A percentile compares a stretch with the other conserved stretches of the same genome.
These are phyloP conservation scores for Bubo blakistoni DNA, from an alignment of 2,113 vertebrate species.

Conservation along the genomic window DNA sequence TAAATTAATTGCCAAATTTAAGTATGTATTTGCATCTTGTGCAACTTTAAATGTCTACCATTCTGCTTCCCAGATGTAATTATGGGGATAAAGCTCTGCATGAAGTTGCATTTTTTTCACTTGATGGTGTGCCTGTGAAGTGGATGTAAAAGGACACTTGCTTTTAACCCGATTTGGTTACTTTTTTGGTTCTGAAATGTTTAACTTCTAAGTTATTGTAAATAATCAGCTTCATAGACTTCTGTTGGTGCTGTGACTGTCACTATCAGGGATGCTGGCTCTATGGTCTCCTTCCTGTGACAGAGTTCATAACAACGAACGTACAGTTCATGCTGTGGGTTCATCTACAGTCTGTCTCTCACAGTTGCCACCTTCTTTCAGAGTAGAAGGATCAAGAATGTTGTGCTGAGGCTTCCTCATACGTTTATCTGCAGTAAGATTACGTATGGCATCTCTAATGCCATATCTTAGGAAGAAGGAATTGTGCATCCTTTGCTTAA, in stretches of 20 bases:
- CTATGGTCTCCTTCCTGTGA: background rate
- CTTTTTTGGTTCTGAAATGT: background rate
- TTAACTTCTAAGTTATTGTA: background rate
- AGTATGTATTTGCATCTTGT: background rate
- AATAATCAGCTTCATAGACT: background rate
- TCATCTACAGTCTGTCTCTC: background rate
- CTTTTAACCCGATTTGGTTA: background rate
- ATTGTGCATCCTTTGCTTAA: background rate
- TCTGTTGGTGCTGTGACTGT: background rate
- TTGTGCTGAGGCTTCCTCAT: background rate
- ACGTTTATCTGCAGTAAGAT: background rate
- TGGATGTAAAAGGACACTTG: background rate
- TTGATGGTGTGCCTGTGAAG: background rate
- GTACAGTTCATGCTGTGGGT: background rate
- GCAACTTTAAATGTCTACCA: background rate
- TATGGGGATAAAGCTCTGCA: background rate
- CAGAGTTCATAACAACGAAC: background rate
- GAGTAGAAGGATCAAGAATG: background rate
- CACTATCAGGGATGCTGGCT: background rate
- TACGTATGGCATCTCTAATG: background rate
- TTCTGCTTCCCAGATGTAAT: background rate
- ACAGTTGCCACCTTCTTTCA: background rate
- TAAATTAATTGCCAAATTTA: background rate
- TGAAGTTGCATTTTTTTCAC: background rate
- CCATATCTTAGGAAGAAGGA: background rate